Percentiles rank a stretch among this genome's conserved stretches.
Conservation (phyloP, 2,797 vertebrate genomes). For the Takifugu ocellatus region DNA sequence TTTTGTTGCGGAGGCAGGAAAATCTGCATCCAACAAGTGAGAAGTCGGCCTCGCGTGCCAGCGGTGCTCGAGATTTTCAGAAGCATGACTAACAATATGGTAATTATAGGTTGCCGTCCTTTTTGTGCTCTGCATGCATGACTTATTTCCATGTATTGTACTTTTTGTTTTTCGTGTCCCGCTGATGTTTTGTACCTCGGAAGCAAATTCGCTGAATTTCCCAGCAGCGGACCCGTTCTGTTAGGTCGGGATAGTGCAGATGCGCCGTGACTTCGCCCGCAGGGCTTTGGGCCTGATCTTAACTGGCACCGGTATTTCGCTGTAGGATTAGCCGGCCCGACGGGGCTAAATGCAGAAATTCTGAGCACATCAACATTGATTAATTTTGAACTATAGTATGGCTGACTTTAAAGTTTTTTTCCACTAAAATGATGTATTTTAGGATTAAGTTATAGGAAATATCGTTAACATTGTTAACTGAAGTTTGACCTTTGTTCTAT, state of each 20-base stretch:
- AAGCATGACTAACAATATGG: slow-evolving; percentile 15
- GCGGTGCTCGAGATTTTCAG: slow-evolving; percentile 6
- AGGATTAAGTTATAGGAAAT: neutral
- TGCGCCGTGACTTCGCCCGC: slow-evolving; percentile 8
- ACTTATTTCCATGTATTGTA: neutral
- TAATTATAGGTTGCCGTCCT: neutral
- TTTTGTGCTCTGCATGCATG: neutral
- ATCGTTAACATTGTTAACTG: too few species aligned
- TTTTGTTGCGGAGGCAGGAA: slow-evolving; percentile 36
- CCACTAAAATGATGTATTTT: slow-evolving; percentile 1
- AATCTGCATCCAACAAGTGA: slow-evolving; percentile 18
- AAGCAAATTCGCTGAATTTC: neutral
- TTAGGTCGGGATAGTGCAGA: slow-evolving; percentile 22
- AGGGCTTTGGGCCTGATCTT: slow-evolving; percentile 21
- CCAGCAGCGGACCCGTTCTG: neutral
- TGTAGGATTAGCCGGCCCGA: slow-evolving; percentile 39
- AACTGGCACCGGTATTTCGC: slow-evolving; percentile 39
- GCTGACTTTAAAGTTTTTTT: slow-evolving; percentile 10
- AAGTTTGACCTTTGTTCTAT: too few species aligned
- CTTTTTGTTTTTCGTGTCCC: neutral
- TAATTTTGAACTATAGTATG: slow-evolving; percentile 19
- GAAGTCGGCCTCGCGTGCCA: slow-evolving; percentile 24
- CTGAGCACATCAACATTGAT: slow-evolving; percentile 29
- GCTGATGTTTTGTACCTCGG: neutral
- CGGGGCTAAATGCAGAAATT: slow-evolving; percentile 38